These are phyloP conservation scores for Lordiphosa clarofinis DNA, from an alignment of 1,140 invertebrate species.

Conservation along the genomic window DNA sequence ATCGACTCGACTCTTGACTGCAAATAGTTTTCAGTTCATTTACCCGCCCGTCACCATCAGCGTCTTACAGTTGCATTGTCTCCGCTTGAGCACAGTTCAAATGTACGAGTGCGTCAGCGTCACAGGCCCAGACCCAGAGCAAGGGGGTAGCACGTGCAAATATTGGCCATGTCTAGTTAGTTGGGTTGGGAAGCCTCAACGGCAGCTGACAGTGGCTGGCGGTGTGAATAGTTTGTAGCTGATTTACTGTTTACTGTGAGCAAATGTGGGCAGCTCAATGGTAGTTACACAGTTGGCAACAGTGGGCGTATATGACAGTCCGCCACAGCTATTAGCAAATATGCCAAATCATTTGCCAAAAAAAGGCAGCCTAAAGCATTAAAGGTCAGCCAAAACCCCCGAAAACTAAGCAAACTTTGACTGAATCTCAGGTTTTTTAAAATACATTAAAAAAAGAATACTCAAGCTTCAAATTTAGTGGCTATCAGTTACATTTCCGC, in stretches of 20 bases:
- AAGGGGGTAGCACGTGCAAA: conserved; percentile 4
- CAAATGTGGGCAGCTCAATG: conserved; percentile 29
- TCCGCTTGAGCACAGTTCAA: conserved; percentile 44
- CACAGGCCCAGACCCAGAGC: conserved; percentile 41
- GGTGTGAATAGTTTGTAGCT: conserved; percentile 27
- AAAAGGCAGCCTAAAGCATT: conserved; percentile 7
- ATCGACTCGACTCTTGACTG: conserved; percentile 31
- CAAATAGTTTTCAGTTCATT: conserved; percentile 70
- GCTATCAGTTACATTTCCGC: too few species aligned
- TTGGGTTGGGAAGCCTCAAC: conserved; percentile 14
- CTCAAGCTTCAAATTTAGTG: too few species aligned
- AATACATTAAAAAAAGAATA: too few species aligned
- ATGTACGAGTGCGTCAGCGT: conserved; percentile 59
- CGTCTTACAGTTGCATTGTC: conserved; percentile 51
- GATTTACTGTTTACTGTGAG: conserved; percentile 35
- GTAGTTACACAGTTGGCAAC: not conserved
- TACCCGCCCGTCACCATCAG: conserved; percentile 28
- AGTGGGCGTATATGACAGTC: conserved; percentile 9
- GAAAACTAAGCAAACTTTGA: not conserved
- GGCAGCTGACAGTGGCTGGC: conserved; percentile 4
- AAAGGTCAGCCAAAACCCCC: conserved; percentile 42
- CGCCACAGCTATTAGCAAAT: conserved; percentile 12
- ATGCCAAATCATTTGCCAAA: conserved; percentile 50
- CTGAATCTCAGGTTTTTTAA: too few species aligned
- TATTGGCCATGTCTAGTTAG: conserved; percentile 26